These are phyloP conservation scores for Temnothorax rugatulus DNA, from an alignment of 2,888 invertebrate species.

Conservation along the genomic window DNA sequence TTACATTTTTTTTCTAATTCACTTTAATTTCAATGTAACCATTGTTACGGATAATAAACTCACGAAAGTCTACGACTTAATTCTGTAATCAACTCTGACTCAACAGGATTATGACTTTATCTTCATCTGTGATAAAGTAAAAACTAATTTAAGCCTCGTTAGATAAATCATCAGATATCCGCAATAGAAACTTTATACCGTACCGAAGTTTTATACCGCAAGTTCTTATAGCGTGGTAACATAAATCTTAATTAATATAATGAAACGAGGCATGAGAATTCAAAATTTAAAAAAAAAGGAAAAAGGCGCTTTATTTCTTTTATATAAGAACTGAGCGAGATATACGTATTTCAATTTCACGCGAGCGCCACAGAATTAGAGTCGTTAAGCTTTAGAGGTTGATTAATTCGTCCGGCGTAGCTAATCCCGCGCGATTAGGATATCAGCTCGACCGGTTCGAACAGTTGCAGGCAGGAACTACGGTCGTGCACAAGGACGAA, in stretches of 20 bases:
- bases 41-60: background rate
- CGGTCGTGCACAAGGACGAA: slow-evolving; percentile 31
- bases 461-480: slow-evolving; percentile 26
- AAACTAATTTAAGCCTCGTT: background rate
- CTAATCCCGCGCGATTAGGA: slow-evolving; percentile 43
- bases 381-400: slow-evolving; percentile 3
- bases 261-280: background rate
- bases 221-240: background rate
- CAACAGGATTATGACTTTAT: slow-evolving; percentile 13
- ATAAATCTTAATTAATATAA: slow-evolving; percentile 5
- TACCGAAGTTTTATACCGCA: background rate
- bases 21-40: background rate
- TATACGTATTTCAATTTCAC: slow-evolving; percentile 8
- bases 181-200: background rate
- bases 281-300: background rate
- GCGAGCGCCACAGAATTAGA: background rate
- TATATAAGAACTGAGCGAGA: background rate
- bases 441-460: slow-evolving; percentile 33
- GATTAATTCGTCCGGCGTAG: slow-evolving; percentile 22
- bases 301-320: background rate
- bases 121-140: slow-evolving; percentile 19
- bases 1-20: slow-evolving; percentile 7
- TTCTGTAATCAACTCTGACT: slow-evolving; percentile 8
- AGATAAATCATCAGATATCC: slow-evolving; percentile 20
- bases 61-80: background rate